Percentiles rank a stretch among this genome's conserved stretches.
Evolutionary conservation across 2,888 invertebrate genomes (phyloP).

Genomic region (Troglohyphantes excavatus): DNA sequence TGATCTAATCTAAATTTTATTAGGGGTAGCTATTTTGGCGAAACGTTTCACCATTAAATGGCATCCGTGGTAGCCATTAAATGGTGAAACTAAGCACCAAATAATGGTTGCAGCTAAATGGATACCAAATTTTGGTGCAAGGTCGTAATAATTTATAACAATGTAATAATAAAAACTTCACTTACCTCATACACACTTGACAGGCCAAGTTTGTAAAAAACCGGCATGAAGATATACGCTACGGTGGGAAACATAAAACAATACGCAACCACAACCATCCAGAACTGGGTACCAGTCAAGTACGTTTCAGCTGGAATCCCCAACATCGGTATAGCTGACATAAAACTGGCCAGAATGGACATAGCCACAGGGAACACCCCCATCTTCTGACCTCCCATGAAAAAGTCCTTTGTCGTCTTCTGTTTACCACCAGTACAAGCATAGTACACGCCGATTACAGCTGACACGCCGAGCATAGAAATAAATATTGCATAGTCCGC

Average conservation of each 20-base stretch:
- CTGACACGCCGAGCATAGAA: constrained; percentile 89
- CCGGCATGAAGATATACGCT: constrained; percentile 90
- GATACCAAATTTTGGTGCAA: no score
- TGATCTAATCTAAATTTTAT: no score
- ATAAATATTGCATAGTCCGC: constrained; percentile 89
- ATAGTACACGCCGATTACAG: constrained; percentile 92
- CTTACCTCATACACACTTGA: constrained; percentile 94
- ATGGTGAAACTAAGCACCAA: no score
- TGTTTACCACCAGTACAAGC: constrained; percentile 88
- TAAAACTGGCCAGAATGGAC: constrained; percentile 94
- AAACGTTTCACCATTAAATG: no score
- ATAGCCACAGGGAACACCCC: constrained; percentile 93
- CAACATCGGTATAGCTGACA: constrained; percentile 94
- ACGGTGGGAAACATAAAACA: constrained; percentile 85
- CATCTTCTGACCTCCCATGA: constrained; percentile 89
- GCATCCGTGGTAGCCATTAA: no score
- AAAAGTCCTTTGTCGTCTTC: constrained; percentile 89
- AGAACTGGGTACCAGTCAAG: constrained; percentile 92
- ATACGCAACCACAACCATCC: constrained; percentile 91
- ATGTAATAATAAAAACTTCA: no score
- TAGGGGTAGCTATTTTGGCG: no score
- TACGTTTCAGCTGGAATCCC: constrained; percentile 97
- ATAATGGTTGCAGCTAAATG: no score
- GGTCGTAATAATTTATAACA: no score
- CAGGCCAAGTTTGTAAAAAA: constrained; percentile 91